Conservation (phyloP, 2,797 vertebrate species). For the Sebastes aleutianus region DNA sequence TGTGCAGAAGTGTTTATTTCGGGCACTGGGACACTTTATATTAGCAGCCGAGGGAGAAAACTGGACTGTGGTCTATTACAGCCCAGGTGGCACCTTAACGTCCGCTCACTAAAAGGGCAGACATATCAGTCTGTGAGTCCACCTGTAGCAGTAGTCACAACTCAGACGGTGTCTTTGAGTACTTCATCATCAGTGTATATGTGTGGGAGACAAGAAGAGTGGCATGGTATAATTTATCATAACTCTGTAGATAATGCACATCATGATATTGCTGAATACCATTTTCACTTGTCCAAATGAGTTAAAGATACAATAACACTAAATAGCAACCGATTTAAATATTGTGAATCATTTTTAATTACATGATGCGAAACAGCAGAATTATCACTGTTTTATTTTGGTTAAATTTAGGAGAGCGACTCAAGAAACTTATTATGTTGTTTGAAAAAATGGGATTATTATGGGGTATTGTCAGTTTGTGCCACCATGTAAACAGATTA, state of each 20-base stretch:
- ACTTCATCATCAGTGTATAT: background rate
- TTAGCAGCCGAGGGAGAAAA: slow-evolving; percentile 30
- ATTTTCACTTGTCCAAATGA: background rate
- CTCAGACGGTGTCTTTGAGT: background rate
- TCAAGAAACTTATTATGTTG: background rate
- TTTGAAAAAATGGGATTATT: background rate
- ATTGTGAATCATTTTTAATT: background rate
- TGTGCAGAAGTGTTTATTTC: slow-evolving; percentile 59
- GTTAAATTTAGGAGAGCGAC: background rate
- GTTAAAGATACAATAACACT: background rate
- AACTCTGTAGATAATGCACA: background rate
- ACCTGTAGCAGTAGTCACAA: background rate
- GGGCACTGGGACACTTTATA: slow-evolving; percentile 28
- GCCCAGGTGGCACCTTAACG: slow-evolving; percentile 25
- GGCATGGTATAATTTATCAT: background rate
- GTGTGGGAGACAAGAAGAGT: background rate
- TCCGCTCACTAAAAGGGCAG: background rate
- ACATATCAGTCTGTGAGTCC: background rate
- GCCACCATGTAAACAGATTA: slow-evolving; percentile 2
- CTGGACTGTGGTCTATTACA: slow-evolving; percentile 8
- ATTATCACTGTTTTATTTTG: background rate
- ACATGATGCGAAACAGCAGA: background rate
- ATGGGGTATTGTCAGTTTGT: background rate
- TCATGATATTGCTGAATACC: background rate
- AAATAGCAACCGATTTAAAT: background rate